Percentiles rank a stretch among this genome's conserved stretches.
Conservation (phyloP, 1,140 invertebrate species). For the Matsumurasca onukii region DNA sequence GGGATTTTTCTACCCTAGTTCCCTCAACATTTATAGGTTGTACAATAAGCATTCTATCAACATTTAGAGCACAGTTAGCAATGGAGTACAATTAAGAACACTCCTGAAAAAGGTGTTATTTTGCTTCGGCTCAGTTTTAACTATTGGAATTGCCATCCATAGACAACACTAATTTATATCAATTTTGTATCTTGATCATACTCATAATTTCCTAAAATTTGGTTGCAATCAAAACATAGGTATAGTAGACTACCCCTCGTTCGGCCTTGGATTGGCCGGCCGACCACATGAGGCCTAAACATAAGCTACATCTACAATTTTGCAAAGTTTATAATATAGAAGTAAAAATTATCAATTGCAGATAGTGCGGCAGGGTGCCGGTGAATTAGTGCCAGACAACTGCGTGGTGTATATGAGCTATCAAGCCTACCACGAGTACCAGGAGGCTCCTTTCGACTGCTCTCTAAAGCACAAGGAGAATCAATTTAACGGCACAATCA, state of each 20-base stretch:
- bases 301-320: neutral
- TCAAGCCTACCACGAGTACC: slow-evolving; percentile 65
- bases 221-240: too few relatives aligned
- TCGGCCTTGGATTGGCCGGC: too few relatives aligned
- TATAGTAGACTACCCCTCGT: too few relatives aligned
- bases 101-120: neutral
- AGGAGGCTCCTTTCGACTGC: slow-evolving; percentile 72
- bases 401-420: slow-evolving; percentile 66
- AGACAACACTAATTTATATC: neutral
- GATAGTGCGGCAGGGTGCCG: slow-evolving; percentile 53
- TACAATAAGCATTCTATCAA: neutral
- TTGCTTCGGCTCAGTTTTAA: too few relatives aligned
- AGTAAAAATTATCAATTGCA: slow-evolving; percentile 5
- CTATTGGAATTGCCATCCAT: too few relatives aligned
- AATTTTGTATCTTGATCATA: neutral
- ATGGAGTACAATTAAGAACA: neutral
- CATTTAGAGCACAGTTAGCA: neutral
- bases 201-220: neutral
- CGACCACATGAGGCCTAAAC: too few relatives aligned
- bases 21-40: neutral
- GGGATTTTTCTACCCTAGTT: neutral
- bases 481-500: slow-evolving; percentile 42
- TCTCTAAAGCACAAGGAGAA: slow-evolving; percentile 54
- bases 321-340: neutral
- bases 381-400: slow-evolving; percentile 55